phyloP scores from a whole-genome alignment of 1,140 invertebrate species.

The Aphaenogaster ashmeadi region DNA sequence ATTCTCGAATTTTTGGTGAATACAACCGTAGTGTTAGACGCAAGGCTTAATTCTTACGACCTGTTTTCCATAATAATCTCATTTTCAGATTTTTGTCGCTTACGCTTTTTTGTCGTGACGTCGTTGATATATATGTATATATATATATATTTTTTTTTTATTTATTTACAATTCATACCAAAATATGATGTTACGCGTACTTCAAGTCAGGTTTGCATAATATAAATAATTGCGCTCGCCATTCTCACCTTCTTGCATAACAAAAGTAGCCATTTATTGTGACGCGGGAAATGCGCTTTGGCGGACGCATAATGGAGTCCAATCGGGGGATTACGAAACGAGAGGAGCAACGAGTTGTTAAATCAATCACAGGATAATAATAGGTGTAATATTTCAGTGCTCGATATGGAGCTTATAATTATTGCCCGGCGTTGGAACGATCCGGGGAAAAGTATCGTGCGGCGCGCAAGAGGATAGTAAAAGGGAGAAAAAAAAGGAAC shows the following conservation, averaged over 20 bases:
- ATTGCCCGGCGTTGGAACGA: background rate
- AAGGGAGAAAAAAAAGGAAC: background rate
- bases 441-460: constrained; percentile 2
- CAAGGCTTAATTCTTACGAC: too few relatives aligned
- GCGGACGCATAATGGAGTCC: background rate
- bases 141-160: background rate
- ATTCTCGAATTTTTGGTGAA: too few relatives aligned
- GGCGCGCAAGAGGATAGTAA: background rate
- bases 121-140: background rate
- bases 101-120: too few relatives aligned
- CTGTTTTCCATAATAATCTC: too few relatives aligned
- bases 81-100: too few relatives aligned
- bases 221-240: constrained; percentile 25
- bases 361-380: constrained; percentile 42
- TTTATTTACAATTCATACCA: background rate
- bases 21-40: too few relatives aligned
- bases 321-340: constrained; percentile 32
- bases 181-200: background rate
- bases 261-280: constrained; percentile 26
- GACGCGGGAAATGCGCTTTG: background rate
- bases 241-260: constrained; percentile 19
- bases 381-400: constrained; percentile 43
- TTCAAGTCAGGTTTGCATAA: background rate
- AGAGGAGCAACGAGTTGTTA: constrained; percentile 31
- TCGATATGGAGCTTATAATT: constrained; percentile 42